Conservation (phyloP, 2,797 vertebrate genomes). For the Anableps anableps region DNA sequence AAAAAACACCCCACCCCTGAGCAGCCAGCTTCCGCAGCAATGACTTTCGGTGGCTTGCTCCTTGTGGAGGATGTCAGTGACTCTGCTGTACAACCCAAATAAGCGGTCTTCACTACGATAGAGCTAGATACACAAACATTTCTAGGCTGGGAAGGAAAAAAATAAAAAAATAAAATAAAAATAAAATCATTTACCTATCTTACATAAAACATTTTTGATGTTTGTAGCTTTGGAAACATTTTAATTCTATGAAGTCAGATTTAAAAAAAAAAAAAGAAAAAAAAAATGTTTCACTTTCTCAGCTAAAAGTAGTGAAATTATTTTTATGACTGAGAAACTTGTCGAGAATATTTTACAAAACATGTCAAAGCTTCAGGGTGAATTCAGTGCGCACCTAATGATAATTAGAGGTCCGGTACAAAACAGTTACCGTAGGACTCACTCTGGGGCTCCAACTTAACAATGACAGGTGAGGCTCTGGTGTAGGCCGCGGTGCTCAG, state of each 20-base stretch:
- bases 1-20: too few species aligned
- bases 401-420: background rate
- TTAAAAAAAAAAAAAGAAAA: too few species aligned
- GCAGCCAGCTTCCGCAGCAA: too few species aligned
- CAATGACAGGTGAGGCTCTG: constrained; percentile 80
- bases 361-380: background rate
- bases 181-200: too few species aligned
- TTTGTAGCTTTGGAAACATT: background rate
- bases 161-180: too few species aligned
- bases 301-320: background rate
- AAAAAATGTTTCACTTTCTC: background rate
- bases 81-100: too few species aligned
- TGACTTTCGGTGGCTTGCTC: too few species aligned
- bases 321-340: background rate
- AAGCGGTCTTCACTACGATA: too few species aligned
- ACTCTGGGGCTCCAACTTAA: constrained; percentile 87
- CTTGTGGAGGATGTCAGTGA: too few species aligned
- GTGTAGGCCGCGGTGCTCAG: constrained; percentile 72
- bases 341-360: background rate
- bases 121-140: too few species aligned
- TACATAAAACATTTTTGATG: background rate
- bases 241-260: background rate
- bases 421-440: constrained; percentile 57
- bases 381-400: background rate
- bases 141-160: too few species aligned